Conservation (phyloP, 2,797 vertebrate genomes). For the Eidolon dupreanum region DNA sequence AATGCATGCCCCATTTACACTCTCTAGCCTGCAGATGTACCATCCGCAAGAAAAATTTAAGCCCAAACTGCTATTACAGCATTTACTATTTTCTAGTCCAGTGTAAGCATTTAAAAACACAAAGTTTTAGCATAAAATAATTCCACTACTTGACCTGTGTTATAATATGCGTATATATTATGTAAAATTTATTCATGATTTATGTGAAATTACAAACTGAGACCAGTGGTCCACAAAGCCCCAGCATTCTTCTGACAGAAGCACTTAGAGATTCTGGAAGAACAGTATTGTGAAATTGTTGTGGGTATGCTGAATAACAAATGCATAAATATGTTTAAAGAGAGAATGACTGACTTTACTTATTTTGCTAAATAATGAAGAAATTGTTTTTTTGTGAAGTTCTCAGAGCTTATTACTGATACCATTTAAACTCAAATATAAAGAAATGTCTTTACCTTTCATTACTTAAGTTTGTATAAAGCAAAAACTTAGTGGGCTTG, state of each 20-base stretch:
- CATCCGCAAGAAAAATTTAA: constrained; percentile 31
- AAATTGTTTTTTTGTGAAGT: constrained; percentile 6
- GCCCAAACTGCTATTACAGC: neutral
- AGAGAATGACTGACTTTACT: neutral
- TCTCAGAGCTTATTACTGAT: neutral
- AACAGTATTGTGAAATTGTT: neutral
- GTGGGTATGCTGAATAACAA: neutral
- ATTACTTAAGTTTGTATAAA: neutral
- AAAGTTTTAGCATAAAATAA: constrained; percentile 20
- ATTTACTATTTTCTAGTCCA: constrained; percentile 33
- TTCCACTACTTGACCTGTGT: neutral
- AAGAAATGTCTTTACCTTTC: constrained; percentile 21
- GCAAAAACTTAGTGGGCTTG: neutral
- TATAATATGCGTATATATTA: neutral
- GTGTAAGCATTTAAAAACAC: neutral
- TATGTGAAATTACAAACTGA: neutral
- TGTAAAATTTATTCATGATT: neutral
- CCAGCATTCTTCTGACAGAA: neutral
- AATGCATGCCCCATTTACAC: neutral
- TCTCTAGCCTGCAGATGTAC: neutral
- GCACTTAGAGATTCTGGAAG: neutral
- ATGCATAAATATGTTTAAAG: neutral
- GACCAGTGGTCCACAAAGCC: neutral
- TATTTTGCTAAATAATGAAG: constrained; percentile 6
- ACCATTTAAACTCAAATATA: constrained; percentile 1